These are phyloP conservation scores for Aurelia sp. DNA, from an alignment of 30 jellyfish, hydroid and myxozoan species.

Conservation along the genomic window DNA sequence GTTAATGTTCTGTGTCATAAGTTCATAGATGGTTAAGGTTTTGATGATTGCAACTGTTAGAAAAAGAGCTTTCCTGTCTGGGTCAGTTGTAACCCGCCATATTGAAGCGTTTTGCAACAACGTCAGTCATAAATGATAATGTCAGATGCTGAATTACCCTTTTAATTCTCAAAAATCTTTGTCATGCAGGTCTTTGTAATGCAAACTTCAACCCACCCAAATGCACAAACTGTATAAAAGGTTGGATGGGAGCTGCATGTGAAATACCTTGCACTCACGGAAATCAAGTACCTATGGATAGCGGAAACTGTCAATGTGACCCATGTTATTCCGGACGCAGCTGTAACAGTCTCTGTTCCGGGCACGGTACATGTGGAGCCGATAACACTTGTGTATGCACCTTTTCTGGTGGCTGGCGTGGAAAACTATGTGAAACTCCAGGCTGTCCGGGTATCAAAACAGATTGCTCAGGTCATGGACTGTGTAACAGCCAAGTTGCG, in stretches of 20 bases:
- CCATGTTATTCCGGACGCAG: conserved; percentile 72
- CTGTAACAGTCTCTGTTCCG: conserved; percentile 69
- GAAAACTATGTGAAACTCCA: conserved; percentile 56
- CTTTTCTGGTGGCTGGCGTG: conserved; percentile 76
- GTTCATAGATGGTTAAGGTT: no score
- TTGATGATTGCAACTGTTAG: no score
- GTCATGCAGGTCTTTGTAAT: conserved; percentile 48
- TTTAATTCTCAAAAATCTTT: background rate
- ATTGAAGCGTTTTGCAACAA: no score
- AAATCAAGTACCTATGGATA: conserved; percentile 71
- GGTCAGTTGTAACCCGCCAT: no score
- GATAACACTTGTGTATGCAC: conserved; percentile 46
- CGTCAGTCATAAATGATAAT: no score
- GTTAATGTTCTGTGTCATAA: no score
- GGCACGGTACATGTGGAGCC: conserved; percentile 64
- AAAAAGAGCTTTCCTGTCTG: no score
- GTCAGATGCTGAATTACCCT: no score
- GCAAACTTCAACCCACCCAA: conserved; percentile 61
- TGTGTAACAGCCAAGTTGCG: conserved; percentile 54
- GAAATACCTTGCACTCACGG: conserved; percentile 61
- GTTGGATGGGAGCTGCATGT: conserved; percentile 83
- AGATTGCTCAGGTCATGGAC: conserved; percentile 65
- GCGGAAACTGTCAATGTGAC: conserved; percentile 62
- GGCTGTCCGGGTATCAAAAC: conserved; percentile 72
- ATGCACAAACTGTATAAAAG: conserved; percentile 60